Evolutionary conservation across 2,888 invertebrate genomes (phyloP), one percentile per base, ranked within the genome.

Genomic region (Drosophila limbata): DNA sequence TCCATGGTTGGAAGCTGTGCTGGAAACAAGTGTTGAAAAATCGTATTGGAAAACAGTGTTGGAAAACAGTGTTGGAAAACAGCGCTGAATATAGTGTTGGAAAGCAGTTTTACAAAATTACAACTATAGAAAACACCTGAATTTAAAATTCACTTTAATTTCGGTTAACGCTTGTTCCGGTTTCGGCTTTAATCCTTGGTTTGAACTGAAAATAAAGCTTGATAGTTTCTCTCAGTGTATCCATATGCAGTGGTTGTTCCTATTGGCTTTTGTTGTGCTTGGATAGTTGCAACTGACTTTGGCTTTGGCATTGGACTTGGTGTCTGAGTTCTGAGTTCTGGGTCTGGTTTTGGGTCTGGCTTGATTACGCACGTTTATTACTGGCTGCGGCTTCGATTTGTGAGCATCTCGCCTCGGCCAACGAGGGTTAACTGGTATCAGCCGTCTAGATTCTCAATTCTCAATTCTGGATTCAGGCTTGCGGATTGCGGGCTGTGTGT

Each of bases 311-410:
- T 31, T 62, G 31, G 40, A 28, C 53, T 51, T 9, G 31, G 21
- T 15, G 3, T n/a, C 47, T 39, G 28, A 19, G 11, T 13, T 33
- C 15, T 6, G 52, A 33, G 17, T 11, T 35, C 33, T n/a, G 31
- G 28, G 31, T 60, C 53, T 40, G 33, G 31, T 11, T 48, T 35
- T 35, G 37, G 44, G 39, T 51, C 56, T 53, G 65, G 68, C 59
- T 84, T 84, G 84, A 84, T 84, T 88, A 84, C 84, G 85, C 85
- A 84, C 88, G 83, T 88, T 88, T 88, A 84, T 88, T 85, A 77
- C 80, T 70, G 72, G 72, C 56, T 77, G 72, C 62, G 71, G 67
- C 66, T 63, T 56, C 73, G 69, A 66, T 62, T 56, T 51, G 37
- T 25, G 25, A 25, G 25, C 25, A 5, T 25, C 25, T 6, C 25